Percentiles rank a stretch among this genome's conserved stretches.
phyloP scores from a whole-genome alignment of 2,888 invertebrate genomes.

The Chrysopilus asiliformis region DNA sequence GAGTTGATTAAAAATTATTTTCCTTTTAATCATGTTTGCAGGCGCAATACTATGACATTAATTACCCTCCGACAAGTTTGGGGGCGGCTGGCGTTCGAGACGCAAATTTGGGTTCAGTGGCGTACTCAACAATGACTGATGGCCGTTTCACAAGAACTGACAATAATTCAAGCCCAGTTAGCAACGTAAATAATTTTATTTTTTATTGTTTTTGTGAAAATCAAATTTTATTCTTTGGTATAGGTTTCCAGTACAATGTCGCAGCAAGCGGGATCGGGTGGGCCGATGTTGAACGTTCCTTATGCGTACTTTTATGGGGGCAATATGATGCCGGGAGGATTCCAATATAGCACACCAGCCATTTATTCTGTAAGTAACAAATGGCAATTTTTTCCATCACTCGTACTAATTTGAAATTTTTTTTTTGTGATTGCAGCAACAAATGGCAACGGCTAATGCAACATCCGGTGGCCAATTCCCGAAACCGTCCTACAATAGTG shows the following conservation, averaged over 20 bases:
- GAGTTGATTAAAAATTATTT: not conserved
- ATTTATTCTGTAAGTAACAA: constrained; percentile 52
- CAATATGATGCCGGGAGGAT: constrained; percentile 52
- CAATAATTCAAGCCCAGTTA: constrained; percentile 61
- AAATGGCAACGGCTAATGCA: constrained; percentile 61
- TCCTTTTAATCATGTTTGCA: constrained; percentile 28
- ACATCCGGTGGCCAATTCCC: constrained; percentile 58
- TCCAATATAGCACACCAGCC: constrained; percentile 54
- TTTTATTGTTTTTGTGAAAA: not conserved
- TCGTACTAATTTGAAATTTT: constrained; percentile 1
- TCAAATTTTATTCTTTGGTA: not conserved
- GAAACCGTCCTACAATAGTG: constrained; percentile 46
- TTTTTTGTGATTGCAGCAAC: constrained; percentile 31
- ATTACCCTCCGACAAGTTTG: constrained; percentile 58
- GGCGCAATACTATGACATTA: constrained; percentile 54
- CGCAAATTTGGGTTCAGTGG: constrained; percentile 49
- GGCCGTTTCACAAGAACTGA: constrained; percentile 57
- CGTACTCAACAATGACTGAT: constrained; percentile 56
- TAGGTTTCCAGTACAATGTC: constrained; percentile 59
- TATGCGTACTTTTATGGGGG: constrained; percentile 52
- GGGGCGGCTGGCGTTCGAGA: constrained; percentile 48
- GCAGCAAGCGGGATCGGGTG: constrained; percentile 45
- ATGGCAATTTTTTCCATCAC: constrained; percentile 1
- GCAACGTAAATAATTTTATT: constrained; percentile 27
- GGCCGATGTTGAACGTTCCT: constrained; percentile 35